Percentiles rank a stretch among this genome's conserved stretches.
Evolutionary conservation across 2,797 vertebrate genomes (phyloP).

Genomic region (Tragopan temminckii): DNA sequence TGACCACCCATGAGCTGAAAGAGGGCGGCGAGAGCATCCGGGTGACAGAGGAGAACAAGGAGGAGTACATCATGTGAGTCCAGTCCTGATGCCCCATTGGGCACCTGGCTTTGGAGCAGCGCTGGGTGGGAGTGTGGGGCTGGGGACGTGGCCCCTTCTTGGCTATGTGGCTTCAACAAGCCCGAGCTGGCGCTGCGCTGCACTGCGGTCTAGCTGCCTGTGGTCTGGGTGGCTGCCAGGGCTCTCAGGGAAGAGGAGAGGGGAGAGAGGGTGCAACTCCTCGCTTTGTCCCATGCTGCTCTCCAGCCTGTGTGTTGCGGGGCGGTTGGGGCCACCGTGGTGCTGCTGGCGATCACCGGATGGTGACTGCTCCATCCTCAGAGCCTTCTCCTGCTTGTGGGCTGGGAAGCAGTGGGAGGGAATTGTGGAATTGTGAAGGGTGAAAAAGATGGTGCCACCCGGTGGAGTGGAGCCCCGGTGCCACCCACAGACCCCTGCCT

Average conservation of each 20-base stretch:
- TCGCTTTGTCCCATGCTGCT: background rate
- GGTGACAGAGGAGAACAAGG: constrained; percentile 96
- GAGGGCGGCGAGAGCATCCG: constrained; percentile 93
- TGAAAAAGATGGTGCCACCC: too few species aligned
- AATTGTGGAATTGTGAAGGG: background rate
- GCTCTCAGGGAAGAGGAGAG: constrained; percentile 67
- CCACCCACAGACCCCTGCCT: accelerated
- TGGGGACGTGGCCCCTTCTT: constrained; percentile 35
- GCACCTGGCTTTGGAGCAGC: accelerated
- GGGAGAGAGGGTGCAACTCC: constrained; percentile 39
- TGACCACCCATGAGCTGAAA: constrained; percentile 95
- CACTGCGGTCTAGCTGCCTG: constrained; percentile 55
- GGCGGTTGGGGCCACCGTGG: background rate
- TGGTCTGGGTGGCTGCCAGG: constrained; percentile 53
- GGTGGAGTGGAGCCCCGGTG: accelerated
- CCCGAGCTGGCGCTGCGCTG: constrained; percentile 24
- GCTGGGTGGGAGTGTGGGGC: background rate
- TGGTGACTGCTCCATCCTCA: accelerated
- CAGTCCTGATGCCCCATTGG: accelerated
- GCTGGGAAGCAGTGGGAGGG: background rate
- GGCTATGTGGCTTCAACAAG: constrained; percentile 66
- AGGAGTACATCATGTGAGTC: constrained; percentile 94
- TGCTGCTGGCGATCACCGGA: accelerated
- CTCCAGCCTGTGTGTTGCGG: background rate
- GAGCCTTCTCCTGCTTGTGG: background rate